phyloP scores from a whole-genome alignment of 2,888 invertebrate species.

The Eupithecia dodoneata region DNA sequence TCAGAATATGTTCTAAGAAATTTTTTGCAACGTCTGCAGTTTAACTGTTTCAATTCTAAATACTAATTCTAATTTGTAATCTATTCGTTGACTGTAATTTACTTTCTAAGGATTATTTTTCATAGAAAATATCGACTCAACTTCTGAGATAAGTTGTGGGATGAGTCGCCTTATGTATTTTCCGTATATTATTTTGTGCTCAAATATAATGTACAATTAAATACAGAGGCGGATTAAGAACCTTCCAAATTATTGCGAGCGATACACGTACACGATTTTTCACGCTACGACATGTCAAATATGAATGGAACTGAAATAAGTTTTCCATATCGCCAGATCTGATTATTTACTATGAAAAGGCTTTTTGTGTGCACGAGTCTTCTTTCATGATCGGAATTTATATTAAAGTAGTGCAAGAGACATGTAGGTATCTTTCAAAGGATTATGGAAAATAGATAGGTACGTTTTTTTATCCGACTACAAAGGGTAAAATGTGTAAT shows the following conservation, averaged over 20 bases:
- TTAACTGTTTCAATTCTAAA: too few species aligned
- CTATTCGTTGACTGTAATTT: too few species aligned
- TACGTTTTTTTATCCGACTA: neutral
- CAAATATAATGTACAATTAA: neutral
- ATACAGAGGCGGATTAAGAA: conserved; percentile 20
- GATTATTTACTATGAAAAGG: conserved; percentile 54
- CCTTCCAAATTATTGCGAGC: conserved; percentile 65
- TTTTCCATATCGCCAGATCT: conserved; percentile 65
- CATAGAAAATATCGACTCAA: neutral
- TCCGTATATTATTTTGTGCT: neutral
- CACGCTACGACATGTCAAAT: conserved; percentile 62
- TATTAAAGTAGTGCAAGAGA: conserved; percentile 32
- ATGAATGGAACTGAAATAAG: conserved; percentile 68
- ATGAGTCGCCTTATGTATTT: neutral
- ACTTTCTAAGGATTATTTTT: neutral
- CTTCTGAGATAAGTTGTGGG: neutral
- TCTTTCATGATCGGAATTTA: conserved; percentile 34
- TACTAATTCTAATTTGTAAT: too few species aligned
- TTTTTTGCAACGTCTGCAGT: too few species aligned
- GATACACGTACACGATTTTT: conserved; percentile 67
- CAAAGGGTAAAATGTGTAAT: neutral
- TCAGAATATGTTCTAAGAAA: neutral
- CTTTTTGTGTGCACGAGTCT: conserved; percentile 34
- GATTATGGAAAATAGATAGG: neutral
- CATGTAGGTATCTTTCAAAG: neutral